Percentiles rank a stretch among this genome's conserved stretches.
phyloP scores from a whole-genome alignment of 1,140 invertebrate genomes.

The Musca domestica region DNA sequence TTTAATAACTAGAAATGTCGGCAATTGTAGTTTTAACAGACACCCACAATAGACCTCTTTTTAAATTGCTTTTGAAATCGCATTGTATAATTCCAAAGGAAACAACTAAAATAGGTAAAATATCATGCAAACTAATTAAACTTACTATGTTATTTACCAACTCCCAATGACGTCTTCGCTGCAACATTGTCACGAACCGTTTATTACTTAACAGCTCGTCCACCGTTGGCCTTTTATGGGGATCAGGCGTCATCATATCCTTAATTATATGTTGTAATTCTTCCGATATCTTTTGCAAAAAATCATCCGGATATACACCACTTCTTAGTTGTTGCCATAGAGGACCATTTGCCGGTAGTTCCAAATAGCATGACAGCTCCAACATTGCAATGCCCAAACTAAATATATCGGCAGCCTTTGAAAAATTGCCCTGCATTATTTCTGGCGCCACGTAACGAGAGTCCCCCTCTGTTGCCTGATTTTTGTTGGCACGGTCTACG shows the following conservation, averaged over 20 bases:
- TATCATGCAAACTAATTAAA: not conserved
- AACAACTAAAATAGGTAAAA: not conserved
- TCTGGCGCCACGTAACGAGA: slow-evolving; percentile 74
- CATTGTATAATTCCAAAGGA: not conserved
- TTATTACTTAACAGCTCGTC: slow-evolving; percentile 56
- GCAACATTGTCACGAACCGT: slow-evolving; percentile 35
- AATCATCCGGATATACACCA: slow-evolving; percentile 52
- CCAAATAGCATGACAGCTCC: slow-evolving; percentile 70
- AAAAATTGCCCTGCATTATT: slow-evolving; percentile 65
- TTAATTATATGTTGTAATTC: slow-evolving; percentile 60
- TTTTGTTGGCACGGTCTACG: slow-evolving; percentile 56
- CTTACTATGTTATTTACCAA: slow-evolving; percentile 32
- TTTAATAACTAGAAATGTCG: too few relatives aligned
- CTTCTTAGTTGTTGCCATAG: slow-evolving; percentile 68
- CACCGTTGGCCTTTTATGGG: slow-evolving; percentile 56
- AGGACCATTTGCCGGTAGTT: slow-evolving; percentile 66
- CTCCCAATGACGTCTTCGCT: slow-evolving; percentile 36
- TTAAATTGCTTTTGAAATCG: too few relatives aligned
- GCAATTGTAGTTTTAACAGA: too few relatives aligned
- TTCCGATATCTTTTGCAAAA: slow-evolving; percentile 55
- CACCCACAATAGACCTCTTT: too few relatives aligned
- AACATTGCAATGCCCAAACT: slow-evolving; percentile 73
- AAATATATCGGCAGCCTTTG: slow-evolving; percentile 63
- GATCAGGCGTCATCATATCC: slow-evolving; percentile 61
- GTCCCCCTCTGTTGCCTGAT: slow-evolving; percentile 67